Evolutionary conservation across 2,797 vertebrate species (phyloP), one percentile per base, ranked within the genome.

Genomic region (Oryzias sinensis): DNA sequence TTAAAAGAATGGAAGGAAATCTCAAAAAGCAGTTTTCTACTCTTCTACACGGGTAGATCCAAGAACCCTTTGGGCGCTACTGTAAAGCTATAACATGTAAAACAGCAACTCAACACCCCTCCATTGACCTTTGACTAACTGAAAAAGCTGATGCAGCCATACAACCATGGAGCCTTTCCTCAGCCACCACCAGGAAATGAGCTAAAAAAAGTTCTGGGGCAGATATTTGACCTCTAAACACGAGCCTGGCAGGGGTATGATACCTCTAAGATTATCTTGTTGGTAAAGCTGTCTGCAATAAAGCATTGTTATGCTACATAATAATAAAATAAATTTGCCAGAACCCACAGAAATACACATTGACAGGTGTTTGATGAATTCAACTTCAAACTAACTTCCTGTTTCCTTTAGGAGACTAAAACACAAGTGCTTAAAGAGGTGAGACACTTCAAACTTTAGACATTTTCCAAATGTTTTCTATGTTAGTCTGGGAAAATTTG

Each of bases 1-100:
- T 74, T 68, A 62, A 86, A 79, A 67, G 76, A 71, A 68, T 70
- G 73, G 55, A 54, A n/a, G 25, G 42, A 41, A 43, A 53, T 43
- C 49, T 53, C 62, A 52, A 1, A 40, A 43, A 55, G 58, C 53
- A 24, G 46, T 59, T 62, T 8, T 6, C 53, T 46, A 41, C 43
- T 13, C 9, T 33, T 2, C 37, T 17, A 64, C 56, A 50, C 22
- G 22, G 42, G 62, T 56, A 49, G 63, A 71, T 50, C 16, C 18
- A 18, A 43, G 60, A 17, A 45, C 43, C 52, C 56, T 41, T 22
- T 5, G 44, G 49, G 5, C 17, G 18, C 63, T 53, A 65, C 56
- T 37, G 24, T 33, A 8, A n/a, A 20, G 14, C 40, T 60, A 17
- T 14, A 49, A 42, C 40, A 41, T 22, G 51, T 56, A 27, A 49